Evolutionary conservation across 1,140 invertebrate species (phyloP).

Genomic region (Maniola jurtina): DNA sequence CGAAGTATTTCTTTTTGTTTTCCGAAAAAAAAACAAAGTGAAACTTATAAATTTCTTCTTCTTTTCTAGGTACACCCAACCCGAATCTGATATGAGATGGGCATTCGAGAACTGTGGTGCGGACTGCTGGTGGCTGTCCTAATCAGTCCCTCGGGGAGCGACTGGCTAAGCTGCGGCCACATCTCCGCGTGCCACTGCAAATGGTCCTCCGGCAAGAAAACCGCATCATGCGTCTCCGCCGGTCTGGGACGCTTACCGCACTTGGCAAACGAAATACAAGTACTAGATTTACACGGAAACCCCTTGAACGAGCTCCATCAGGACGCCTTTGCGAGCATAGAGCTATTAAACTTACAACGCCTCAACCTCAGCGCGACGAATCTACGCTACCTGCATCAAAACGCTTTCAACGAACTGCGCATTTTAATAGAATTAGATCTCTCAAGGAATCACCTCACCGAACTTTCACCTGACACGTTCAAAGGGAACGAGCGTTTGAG

Average conservation of each 20-base stretch:
- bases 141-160: slow-evolving; percentile 67
- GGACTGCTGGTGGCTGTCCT: slow-evolving; percentile 53
- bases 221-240: slow-evolving; percentile 87
- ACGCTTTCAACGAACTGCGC: slow-evolving; percentile 90
- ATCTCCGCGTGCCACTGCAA: slow-evolving; percentile 88
- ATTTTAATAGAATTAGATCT: slow-evolving; percentile 93
- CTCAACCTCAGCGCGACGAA: slow-evolving; percentile 87
- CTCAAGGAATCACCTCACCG: slow-evolving; percentile 85
- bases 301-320: slow-evolving; percentile 84
- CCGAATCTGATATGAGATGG: slow-evolving; percentile 65
- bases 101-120: slow-evolving; percentile 53
- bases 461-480: slow-evolving; percentile 86
- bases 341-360: slow-evolving; percentile 90
- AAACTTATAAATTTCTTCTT: slow-evolving; percentile 14
- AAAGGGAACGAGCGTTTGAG: slow-evolving; percentile 85
- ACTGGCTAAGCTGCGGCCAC: slow-evolving; percentile 89
- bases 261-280: slow-evolving; percentile 90
- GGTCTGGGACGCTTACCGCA: slow-evolving; percentile 86
- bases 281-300: slow-evolving; percentile 90
- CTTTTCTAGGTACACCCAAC: slow-evolving; percentile 59
- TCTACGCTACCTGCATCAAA: slow-evolving; percentile 85
- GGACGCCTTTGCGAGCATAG: slow-evolving; percentile 88
- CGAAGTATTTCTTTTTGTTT: not conserved
- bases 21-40: not conserved
- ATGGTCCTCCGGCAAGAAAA: slow-evolving; percentile 93